A percentile compares a stretch with the other conserved stretches of the same genome.
These are phyloP conservation scores for Drosophila melanosoma DNA, from an alignment of 2,888 invertebrate genomes.

Conservation along the genomic window DNA sequence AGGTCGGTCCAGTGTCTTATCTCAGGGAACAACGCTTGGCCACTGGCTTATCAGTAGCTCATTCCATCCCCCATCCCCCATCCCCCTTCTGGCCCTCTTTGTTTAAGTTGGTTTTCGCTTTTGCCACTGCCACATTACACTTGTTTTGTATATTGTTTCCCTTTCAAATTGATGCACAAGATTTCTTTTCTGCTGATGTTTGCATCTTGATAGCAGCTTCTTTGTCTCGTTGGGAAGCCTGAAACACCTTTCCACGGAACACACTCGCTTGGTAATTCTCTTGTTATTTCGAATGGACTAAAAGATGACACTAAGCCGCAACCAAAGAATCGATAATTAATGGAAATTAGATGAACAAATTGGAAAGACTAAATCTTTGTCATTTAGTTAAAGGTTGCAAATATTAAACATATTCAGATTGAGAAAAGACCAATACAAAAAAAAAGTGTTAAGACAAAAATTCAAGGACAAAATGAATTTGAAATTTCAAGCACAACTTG, in stretches of 20 bases:
- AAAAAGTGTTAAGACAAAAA: background rate
- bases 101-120: slow-evolving; percentile 56
- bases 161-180: slow-evolving; percentile 34
- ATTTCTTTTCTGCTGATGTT: slow-evolving; percentile 15
- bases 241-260: slow-evolving; percentile 30
- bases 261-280: slow-evolving; percentile 29
- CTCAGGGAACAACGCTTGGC: slow-evolving; percentile 39
- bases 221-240: background rate
- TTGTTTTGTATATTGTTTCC: slow-evolving; percentile 36
- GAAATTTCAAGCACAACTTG: background rate
- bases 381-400: background rate
- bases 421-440: background rate
- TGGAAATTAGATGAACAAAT: slow-evolving; percentile 24
- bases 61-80: background rate
- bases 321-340: slow-evolving; percentile 39
- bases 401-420: background rate
- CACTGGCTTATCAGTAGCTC: slow-evolving; percentile 58
- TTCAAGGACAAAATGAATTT: background rate
- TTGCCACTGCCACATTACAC: slow-evolving; percentile 13
- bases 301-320: slow-evolving; percentile 25
- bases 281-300: slow-evolving; percentile 4
- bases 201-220: slow-evolving; percentile 43
- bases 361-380: slow-evolving; percentile 5
- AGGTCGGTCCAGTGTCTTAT: slow-evolving; percentile 37
- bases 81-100: slow-evolving; percentile 21